A percentile compares a stretch with the other conserved stretches of the same genome.
Conservation (phyloP, 2,888 invertebrate species). For the Microctonus hyperodae region DNA sequence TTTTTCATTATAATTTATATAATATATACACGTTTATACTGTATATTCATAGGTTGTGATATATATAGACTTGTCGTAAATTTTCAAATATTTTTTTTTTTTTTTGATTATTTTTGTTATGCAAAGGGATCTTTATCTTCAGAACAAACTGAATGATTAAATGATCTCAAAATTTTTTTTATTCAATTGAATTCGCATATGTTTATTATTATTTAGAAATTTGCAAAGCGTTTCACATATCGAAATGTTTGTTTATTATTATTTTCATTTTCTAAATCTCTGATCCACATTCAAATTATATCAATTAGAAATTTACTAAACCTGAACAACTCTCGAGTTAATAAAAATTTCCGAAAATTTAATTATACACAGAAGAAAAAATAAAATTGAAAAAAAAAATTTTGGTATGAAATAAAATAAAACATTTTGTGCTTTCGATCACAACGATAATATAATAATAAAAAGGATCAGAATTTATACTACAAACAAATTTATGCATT, state of each 20-base stretch:
- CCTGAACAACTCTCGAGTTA: neutral
- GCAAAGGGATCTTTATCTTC: neutral
- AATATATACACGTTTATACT: neutral
- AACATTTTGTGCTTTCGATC: neutral
- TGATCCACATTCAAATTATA: neutral
- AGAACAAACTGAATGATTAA: neutral
- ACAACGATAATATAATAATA: neutral
- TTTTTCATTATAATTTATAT: neutral
- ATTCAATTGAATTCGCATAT: neutral
- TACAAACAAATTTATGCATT: neutral
- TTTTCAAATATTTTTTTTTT: neutral
- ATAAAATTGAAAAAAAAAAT: neutral
- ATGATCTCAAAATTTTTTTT: neutral
- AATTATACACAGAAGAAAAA: neutral
- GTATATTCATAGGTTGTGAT: neutral
- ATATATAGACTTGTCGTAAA: neutral
- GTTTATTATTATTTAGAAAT: neutral
- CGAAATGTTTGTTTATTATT: neutral
- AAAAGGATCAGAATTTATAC: neutral
- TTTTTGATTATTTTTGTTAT: neutral
- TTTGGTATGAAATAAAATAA: neutral
- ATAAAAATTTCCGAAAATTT: neutral
- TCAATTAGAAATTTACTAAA: neutral
- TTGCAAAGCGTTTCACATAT: neutral
- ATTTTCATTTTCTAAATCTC: neutral